These are phyloP conservation scores for Piprites chloris DNA, from an alignment of 2,113 vertebrate species.

Conservation along the genomic window DNA sequence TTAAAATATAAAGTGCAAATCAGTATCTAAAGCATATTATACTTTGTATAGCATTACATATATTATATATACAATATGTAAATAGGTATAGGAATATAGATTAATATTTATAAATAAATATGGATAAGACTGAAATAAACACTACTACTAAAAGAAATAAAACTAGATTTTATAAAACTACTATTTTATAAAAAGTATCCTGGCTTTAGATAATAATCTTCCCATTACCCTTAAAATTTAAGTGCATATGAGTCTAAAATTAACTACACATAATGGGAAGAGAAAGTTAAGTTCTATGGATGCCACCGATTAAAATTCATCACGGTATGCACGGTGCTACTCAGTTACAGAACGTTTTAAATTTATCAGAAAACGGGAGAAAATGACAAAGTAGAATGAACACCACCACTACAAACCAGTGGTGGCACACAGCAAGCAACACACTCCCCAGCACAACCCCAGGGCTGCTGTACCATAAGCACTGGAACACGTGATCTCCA, in stretches of 20 bases:
- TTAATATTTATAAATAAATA: not conserved
- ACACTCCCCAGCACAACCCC: not conserved
- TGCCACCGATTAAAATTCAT: not conserved
- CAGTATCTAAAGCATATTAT: not conserved
- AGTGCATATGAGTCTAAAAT: not conserved
- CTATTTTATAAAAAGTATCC: not conserved
- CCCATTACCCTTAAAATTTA: not conserved
- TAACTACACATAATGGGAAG: not conserved
- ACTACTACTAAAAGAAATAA: not conserved
- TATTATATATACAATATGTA: not conserved
- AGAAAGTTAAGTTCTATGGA: not conserved
- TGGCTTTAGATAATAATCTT: not conserved
- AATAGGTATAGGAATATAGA: not conserved
- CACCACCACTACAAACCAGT: not conserved
- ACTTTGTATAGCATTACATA: not conserved
- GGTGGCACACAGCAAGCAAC: not conserved
- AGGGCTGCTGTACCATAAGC: not conserved
- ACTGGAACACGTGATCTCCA: fast-evolving
- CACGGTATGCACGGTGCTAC: not conserved
- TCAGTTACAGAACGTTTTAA: not conserved
- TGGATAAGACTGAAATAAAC: not conserved
- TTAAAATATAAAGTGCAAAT: not conserved
- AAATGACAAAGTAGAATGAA: not conserved
- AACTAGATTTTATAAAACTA: too few relatives aligned
- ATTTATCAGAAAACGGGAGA: not conserved